phyloP scores from a whole-genome alignment of 2,113 vertebrate species.

The Myiozetetes cayanensis region DNA sequence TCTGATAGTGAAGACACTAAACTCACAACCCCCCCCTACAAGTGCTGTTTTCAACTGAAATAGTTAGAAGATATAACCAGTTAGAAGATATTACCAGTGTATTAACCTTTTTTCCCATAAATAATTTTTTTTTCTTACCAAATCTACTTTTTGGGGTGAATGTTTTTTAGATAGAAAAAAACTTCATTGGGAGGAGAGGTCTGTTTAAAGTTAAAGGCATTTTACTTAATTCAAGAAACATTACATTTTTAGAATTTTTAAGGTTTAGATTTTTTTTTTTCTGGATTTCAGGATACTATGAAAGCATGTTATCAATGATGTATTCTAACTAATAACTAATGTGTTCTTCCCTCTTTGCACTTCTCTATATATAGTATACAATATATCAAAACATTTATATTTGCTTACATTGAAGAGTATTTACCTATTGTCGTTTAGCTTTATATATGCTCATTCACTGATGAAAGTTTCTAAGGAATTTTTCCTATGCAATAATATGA shows the following conservation, averaged over 20 bases:
- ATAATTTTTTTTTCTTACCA: neutral
- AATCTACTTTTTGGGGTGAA: neutral
- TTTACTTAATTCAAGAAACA: neutral
- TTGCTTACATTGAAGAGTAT: neutral
- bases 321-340: neutral
- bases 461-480: neutral
- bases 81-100: neutral
- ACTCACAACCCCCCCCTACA: neutral
- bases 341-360: neutral
- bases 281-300: neutral
- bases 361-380: neutral
- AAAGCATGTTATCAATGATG: neutral
- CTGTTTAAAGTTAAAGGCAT: neutral
- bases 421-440: neutral
- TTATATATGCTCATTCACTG: neutral
- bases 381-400: neutral
- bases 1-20: neutral
- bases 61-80: neutral
- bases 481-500: neutral
- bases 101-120: neutral
- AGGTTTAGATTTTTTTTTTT: neutral
- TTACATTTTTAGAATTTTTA: neutral
- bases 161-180: neutral
- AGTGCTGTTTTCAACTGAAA: neutral
- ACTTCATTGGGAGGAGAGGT: accelerated